These are phyloP conservation scores for Phalacrocorax brasilianus DNA, from an alignment of 2,113 vertebrate genomes.

Conservation along the genomic window DNA sequence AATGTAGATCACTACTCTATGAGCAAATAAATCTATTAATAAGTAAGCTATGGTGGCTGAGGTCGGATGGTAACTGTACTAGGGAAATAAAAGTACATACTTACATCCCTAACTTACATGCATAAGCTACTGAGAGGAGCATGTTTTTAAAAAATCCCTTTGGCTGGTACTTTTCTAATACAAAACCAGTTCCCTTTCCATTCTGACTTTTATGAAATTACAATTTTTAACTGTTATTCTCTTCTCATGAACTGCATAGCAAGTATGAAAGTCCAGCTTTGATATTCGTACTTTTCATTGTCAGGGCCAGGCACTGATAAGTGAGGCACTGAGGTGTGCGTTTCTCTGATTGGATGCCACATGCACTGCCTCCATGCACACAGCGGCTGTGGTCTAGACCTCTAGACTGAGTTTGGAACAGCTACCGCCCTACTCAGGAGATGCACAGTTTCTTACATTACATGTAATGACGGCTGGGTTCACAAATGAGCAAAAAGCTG, in stretches of 20 bases:
- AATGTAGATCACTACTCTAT: neutral
- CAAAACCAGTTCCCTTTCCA: neutral
- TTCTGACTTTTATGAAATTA: neutral
- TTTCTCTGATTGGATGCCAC: fast-evolving
- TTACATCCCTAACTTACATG: neutral
- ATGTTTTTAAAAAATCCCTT: neutral
- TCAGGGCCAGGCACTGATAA: neutral
- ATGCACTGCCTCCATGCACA: neutral
- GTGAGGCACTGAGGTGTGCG: too few species aligned
- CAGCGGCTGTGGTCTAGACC: neutral
- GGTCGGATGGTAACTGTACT: neutral
- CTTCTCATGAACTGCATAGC: neutral
- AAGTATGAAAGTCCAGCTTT: neutral
- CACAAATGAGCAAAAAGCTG: neutral
- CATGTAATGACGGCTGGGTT: neutral
- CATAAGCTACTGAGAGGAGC: neutral
- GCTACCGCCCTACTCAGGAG: neutral
- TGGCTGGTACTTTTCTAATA: neutral
- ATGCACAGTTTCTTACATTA: fast-evolving
- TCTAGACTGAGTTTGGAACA: neutral
- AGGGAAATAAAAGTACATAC: neutral
- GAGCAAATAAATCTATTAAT: neutral
- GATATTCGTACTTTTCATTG: neutral
- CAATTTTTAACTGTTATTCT: neutral
- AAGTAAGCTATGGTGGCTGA: neutral